phyloP scores from a whole-genome alignment of 2,113 vertebrate genomes.

The Nibea coibor region DNA sequence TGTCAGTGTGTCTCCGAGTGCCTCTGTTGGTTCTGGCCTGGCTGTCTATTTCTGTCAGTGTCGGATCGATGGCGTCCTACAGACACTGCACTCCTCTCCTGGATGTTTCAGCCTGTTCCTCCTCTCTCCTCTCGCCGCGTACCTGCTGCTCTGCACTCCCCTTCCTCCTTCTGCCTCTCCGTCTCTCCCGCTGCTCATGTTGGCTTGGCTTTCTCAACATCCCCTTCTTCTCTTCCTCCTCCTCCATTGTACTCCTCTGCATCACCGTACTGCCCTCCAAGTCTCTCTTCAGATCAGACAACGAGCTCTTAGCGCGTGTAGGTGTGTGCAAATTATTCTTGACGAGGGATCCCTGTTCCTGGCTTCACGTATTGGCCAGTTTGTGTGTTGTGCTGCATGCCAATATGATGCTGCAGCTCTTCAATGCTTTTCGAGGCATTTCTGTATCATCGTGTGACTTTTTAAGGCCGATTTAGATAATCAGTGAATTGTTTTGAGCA shows the following conservation, averaged over 20 bases:
- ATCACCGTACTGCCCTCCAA: constrained; percentile 42
- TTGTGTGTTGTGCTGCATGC: constrained; percentile 61
- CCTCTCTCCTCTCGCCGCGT: neutral
- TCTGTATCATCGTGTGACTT: neutral
- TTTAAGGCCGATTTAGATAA: neutral
- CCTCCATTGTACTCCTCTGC: constrained; percentile 57
- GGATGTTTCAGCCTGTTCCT: constrained; percentile 54
- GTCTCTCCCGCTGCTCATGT: neutral
- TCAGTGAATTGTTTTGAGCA: neutral
- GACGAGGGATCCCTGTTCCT: constrained; percentile 52
- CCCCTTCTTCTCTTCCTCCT: constrained; percentile 40
- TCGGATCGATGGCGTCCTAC: constrained; percentile 69
- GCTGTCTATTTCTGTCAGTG: constrained; percentile 72
- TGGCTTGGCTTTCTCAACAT: constrained; percentile 50
- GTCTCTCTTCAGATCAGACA: constrained; percentile 50
- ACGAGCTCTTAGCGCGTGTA: constrained; percentile 29
- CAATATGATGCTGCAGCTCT: constrained; percentile 47
- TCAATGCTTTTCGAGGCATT: constrained; percentile 27
- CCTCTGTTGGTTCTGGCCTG: constrained; percentile 52
- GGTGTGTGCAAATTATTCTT: constrained; percentile 22
- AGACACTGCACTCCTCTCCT: constrained; percentile 58
- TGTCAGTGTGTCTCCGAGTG: constrained; percentile 49
- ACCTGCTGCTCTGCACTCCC: constrained; percentile 23
- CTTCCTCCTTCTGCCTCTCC: constrained; percentile 31
- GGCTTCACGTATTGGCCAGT: constrained; percentile 54